Conservation (phyloP, 2,888 invertebrate species). For the Machimus rusticus region DNA sequence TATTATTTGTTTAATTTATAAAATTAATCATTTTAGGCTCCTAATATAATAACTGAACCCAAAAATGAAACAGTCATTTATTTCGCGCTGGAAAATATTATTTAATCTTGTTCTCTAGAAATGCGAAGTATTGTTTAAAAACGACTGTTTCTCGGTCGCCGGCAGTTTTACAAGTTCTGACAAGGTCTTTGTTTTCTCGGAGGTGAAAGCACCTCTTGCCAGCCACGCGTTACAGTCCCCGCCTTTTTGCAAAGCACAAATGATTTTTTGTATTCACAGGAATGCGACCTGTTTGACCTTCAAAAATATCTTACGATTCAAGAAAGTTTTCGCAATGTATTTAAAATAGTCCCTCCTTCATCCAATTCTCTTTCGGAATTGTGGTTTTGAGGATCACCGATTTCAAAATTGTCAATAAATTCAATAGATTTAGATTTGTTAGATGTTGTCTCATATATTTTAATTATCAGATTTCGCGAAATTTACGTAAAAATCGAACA, state of each 20-base stretch:
- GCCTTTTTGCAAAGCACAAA: not conserved
- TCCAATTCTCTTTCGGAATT: no score
- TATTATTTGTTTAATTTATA: not conserved
- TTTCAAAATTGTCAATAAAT: no score
- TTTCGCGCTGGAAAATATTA: not conserved
- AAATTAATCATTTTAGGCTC: not conserved
- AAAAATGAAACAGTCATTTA: not conserved
- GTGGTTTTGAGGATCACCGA: no score
- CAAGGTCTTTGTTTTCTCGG: not conserved
- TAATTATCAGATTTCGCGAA: no score
- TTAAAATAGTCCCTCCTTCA: no score
- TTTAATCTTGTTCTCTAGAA: not conserved
- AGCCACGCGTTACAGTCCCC: not conserved
- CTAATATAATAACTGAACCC: not conserved
- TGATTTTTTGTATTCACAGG: not conserved
- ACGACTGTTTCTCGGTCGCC: not conserved
- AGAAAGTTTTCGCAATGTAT: not conserved
- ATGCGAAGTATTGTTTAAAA: not conserved
- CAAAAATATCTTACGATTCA: not conserved
- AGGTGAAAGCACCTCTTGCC: not conserved
- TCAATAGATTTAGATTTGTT: no score
- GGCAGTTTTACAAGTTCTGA: not conserved
- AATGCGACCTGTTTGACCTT: not conserved
- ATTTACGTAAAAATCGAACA: no score
- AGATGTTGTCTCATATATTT: no score